phyloP scores from a whole-genome alignment of 2,113 vertebrate genomes.

The Trachemys scripta region DNA sequence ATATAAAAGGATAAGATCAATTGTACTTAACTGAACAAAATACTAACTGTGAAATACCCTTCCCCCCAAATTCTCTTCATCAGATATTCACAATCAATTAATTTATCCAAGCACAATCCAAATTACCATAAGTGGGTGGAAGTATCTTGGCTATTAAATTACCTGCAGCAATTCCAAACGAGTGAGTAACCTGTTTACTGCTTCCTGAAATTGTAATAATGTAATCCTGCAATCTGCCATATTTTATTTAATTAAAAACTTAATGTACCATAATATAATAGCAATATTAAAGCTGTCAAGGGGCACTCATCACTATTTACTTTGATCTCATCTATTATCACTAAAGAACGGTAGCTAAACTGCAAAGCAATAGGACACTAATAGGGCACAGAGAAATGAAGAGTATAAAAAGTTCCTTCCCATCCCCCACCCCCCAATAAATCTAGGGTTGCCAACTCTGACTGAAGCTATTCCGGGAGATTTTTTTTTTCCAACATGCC shows the following conservation, averaged over 20 bases:
- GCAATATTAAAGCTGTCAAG: constrained; percentile 69
- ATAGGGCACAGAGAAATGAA: neutral
- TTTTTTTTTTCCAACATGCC: too few species aligned
- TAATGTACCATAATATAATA: constrained; percentile 62
- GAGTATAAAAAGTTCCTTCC: neutral
- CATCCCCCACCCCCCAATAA: neutral
- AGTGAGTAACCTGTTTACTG: constrained; percentile 67
- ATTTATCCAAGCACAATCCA: constrained; percentile 33
- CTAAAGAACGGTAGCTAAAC: constrained; percentile 26
- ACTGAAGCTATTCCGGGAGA: too few species aligned
- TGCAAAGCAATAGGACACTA: constrained; percentile 22
- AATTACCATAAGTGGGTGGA: constrained; percentile 69
- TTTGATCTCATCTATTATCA: constrained; percentile 46
- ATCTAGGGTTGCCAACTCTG: too few species aligned
- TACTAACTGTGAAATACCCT: constrained; percentile 2
- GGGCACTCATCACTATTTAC: constrained; percentile 38
- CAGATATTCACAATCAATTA: constrained; percentile 52
- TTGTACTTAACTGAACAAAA: constrained; percentile 27
- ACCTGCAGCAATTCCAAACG: constrained; percentile 66
- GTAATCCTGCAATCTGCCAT: constrained; percentile 67
- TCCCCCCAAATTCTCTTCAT: neutral
- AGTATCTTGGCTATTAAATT: constrained; percentile 70
- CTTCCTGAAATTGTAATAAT: constrained; percentile 70
- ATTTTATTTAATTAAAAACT: constrained; percentile 71
- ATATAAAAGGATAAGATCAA: constrained; percentile 33